These are phyloP conservation scores for Apomyelois bistriatella DNA, from an alignment of 2,888 invertebrate genomes.

Conservation along the genomic window DNA sequence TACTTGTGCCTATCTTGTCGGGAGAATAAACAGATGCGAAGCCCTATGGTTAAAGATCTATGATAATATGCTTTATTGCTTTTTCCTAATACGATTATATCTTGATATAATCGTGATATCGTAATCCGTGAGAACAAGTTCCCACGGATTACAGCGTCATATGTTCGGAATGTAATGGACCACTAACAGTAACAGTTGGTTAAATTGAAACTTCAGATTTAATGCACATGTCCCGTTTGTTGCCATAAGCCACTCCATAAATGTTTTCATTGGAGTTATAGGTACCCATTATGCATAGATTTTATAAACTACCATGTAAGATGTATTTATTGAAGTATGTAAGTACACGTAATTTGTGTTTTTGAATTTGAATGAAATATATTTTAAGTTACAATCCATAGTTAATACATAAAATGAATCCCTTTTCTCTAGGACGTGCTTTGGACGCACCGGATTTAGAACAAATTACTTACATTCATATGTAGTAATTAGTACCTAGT, in stretches of 20 bases:
- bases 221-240: slow-evolving; percentile 41
- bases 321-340: no score
- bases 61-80: slow-evolving; percentile 39
- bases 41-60: slow-evolving; percentile 31
- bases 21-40: slow-evolving; percentile 4
- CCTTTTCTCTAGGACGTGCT: no score
- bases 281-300: not conserved
- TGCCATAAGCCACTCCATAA: slow-evolving; percentile 4
- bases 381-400: no score
- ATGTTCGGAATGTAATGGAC: slow-evolving; percentile 45
- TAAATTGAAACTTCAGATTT: slow-evolving; percentile 43
- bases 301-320: no score
- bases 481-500: no score
- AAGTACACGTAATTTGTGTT: no score
- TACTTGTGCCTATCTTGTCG: not conserved
- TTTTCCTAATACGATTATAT: slow-evolving; percentile 40
- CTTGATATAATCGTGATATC: no score
- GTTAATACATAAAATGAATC: no score
- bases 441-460: no score
- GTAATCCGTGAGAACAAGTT: no score
- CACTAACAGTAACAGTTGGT: slow-evolving; percentile 48
- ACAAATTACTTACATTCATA: no score
- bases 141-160: slow-evolving; percentile 64
- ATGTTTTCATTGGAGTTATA: slow-evolving; percentile 8
- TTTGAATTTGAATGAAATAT: no score